Percentiles rank a stretch among this genome's conserved stretches.
These are phyloP conservation scores for Phyllopteryx taeniolatus DNA, from an alignment of 2,113 vertebrate genomes.

Conservation along the genomic window DNA sequence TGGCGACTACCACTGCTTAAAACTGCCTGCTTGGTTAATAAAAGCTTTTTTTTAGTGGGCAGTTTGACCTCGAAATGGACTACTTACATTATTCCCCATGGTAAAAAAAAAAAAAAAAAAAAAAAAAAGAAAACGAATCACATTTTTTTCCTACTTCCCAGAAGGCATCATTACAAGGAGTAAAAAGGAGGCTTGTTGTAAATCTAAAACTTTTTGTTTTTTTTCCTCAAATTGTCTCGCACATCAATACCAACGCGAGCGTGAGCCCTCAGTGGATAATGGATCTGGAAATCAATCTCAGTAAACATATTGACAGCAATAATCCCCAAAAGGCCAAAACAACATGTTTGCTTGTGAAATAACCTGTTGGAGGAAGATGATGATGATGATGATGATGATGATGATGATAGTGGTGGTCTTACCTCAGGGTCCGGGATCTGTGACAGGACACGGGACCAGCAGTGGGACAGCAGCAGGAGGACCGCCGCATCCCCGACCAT, in stretches of 20 bases:
- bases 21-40: too few relatives aligned
- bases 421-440: constrained; percentile 79
- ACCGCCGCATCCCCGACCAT: constrained; percentile 67
- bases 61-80: constrained; percentile 1
- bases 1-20: too few relatives aligned
- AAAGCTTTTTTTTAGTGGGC: too few relatives aligned
- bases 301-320: background rate
- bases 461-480: constrained; percentile 68
- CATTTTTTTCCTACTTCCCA: background rate
- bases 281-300: background rate
- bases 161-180: background rate
- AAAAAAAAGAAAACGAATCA: too few relatives aligned
- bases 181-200: background rate
- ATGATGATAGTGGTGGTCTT: constrained; percentile 59
- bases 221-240: background rate
- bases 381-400: background rate
- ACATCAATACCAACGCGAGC: background rate
- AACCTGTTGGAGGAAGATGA: constrained; percentile 33
- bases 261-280: background rate
- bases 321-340: background rate
- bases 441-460: constrained; percentile 64
- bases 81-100: background rate
- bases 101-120: background rate
- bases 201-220: background rate
- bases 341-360: constrained; percentile 1